Evolutionary conservation across 2,888 invertebrate species (phyloP).

Genomic region (Melanargia galathea): DNA sequence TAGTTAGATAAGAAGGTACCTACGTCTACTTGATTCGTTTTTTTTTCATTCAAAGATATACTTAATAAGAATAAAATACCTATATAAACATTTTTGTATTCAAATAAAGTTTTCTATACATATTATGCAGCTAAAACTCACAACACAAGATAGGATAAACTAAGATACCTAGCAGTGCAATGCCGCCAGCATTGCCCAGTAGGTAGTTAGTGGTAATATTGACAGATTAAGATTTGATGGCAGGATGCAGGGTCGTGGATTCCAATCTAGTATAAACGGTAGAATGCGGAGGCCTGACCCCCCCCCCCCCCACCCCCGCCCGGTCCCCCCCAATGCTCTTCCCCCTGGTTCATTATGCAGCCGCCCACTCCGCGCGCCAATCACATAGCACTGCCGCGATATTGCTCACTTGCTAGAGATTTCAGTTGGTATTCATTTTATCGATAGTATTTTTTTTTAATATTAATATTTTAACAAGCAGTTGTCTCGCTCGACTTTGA

Average conservation of each 20-base stretch:
- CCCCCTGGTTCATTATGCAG: constrained; percentile 75
- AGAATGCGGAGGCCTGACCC: constrained; percentile 46
- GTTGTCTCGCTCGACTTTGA: neutral
- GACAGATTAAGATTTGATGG: constrained; percentile 24
- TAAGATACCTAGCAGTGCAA: neutral
- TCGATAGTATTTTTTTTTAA: constrained; percentile 53
- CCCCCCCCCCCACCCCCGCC: constrained; percentile 45
- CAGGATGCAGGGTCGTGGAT: constrained; percentile 52
- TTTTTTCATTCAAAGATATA: no score
- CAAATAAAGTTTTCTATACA: no score
- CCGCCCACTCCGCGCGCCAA: constrained; percentile 76
- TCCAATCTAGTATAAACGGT: constrained; percentile 64
- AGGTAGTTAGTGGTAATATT: constrained; percentile 1
- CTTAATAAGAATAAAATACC: no score
- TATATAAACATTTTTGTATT: no score
- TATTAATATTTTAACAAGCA: neutral
- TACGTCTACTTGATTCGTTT: no score
- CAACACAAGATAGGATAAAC: no score
- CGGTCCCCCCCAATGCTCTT: constrained; percentile 46
- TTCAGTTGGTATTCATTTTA: constrained; percentile 54
- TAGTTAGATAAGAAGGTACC: no score
- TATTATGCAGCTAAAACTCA: no score
- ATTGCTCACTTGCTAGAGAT: constrained; percentile 74
- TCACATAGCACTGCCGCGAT: constrained; percentile 75
- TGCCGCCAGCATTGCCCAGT: neutral